Evolutionary conservation across 2,888 invertebrate species (phyloP), one percentile per base, ranked within the genome.

Genomic region (Brachyopa scutellaris): DNA sequence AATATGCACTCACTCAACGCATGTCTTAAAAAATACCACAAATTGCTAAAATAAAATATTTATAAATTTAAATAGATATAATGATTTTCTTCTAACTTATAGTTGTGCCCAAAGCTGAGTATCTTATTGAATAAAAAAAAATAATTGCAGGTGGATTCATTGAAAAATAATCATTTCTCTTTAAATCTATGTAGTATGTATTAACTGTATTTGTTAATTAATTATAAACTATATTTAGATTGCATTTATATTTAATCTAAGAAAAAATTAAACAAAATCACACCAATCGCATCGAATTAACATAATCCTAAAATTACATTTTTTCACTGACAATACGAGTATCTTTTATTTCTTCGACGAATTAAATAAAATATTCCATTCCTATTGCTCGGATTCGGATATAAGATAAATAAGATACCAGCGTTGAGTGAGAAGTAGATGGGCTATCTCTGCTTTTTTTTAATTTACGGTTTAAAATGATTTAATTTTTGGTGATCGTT

Each of bases 401-500:
- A 17, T 8, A 66, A n/a, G 77, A 77, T 77, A 70, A 82, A 77
- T 70, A 66, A 82, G 77, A 82, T 72, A 72, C 59, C 36, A 70
- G 33, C 17, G 17, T 5, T 5, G 45, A 51, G 45, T 66, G 59
- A 69, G 62, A 49, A 42, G 19, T 23, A 53, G 64, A 66, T 70
- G 47, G 55, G 57, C 64, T 72, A 77, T 77, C 70, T 76, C 31
- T 49, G n/a, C 33, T 47, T 55, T 51, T 26, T n/a, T 64, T 64
- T 66, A 66, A 82, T 77, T 76, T 70, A 61, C 70, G 53, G 66
- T 53, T 55, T 77, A 17, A 61, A 47, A 70, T 77, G 53, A 61
- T 77, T 77, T 49, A 82, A 64, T 76, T 76, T 82, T 64, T 45
- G 36, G 66, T 69, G 36, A 38, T 33, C 53, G 64, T 59, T 29